Percentiles rank a stretch among this genome's conserved stretches.
Evolutionary conservation across 1,140 invertebrate genomes (phyloP).

Genomic region (Magallana gigas): DNA sequence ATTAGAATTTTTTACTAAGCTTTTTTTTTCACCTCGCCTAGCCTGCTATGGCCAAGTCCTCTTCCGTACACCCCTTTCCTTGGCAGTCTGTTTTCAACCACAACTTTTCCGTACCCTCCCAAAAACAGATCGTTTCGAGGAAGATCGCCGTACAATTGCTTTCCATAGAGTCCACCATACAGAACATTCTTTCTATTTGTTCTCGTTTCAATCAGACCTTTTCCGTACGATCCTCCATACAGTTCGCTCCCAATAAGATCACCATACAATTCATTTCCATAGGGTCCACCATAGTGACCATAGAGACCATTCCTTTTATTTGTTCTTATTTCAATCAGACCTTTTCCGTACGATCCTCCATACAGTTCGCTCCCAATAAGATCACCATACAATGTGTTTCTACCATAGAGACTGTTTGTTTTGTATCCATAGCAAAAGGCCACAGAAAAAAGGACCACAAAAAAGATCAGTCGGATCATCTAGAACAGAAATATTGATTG

Average conservation of each 20-base stretch:
- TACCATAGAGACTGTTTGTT: neutral
- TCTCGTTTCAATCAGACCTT: too few relatives aligned
- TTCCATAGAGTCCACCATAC: neutral
- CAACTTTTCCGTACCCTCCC: neutral
- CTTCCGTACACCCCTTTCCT: neutral
- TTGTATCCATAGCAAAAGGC: neutral
- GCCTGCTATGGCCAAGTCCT: too few relatives aligned
- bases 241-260: neutral
- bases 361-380: too few relatives aligned
- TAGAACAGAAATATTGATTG: neutral
- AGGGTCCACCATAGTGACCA: neutral
- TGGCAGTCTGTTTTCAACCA: neutral
- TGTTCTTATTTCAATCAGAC: too few relatives aligned
- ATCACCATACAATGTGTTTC: too few relatives aligned
- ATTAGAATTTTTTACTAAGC: too few relatives aligned
- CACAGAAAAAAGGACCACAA: neutral
- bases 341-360: too few relatives aligned
- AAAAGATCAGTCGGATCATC: neutral
- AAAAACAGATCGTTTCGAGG: too few relatives aligned
- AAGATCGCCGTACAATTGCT: neutral
- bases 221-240: neutral
- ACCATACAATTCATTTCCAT: neutral
- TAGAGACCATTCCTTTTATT: neutral
- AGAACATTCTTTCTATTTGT: neutral
- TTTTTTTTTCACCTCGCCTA: too few relatives aligned